These are phyloP conservation scores for Erinaceus europaeus DNA, from an alignment of 2,113 vertebrate species.

Conservation along the genomic window DNA sequence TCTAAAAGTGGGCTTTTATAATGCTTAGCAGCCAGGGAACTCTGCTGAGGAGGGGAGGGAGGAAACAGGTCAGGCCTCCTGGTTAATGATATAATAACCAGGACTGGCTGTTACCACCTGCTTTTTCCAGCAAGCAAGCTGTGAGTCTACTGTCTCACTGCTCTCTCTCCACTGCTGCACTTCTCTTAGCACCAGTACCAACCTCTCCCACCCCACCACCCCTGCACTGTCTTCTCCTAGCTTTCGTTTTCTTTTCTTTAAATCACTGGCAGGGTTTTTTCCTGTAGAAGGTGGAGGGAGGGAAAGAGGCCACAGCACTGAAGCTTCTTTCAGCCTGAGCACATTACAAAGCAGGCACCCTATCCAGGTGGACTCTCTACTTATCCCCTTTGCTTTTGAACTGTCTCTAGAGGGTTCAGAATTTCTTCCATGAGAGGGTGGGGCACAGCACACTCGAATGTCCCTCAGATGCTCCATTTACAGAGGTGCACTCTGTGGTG, in stretches of 20 bases:
- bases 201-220: neutral
- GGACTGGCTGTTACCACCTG: neutral
- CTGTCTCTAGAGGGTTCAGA: neutral
- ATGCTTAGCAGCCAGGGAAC: no score
- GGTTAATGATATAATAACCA: neutral
- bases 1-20: neutral
- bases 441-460: neutral
- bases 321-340: no score
- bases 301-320: no score
- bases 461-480: neutral
- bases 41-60: fast-evolving
- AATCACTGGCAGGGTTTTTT: no score
- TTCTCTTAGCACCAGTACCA: neutral
- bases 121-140: no score
- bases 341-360: no score
- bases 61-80: no score
- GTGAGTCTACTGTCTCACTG: fast-evolving
- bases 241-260: no score
- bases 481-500: neutral
- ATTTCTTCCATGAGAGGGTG: neutral
- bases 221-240: no score
- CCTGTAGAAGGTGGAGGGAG: no score
- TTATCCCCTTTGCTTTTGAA: neutral
- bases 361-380: no score
- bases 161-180: neutral